phyloP scores from a whole-genome alignment of 2,113 vertebrate genomes.

The Brevimyrus niger region DNA sequence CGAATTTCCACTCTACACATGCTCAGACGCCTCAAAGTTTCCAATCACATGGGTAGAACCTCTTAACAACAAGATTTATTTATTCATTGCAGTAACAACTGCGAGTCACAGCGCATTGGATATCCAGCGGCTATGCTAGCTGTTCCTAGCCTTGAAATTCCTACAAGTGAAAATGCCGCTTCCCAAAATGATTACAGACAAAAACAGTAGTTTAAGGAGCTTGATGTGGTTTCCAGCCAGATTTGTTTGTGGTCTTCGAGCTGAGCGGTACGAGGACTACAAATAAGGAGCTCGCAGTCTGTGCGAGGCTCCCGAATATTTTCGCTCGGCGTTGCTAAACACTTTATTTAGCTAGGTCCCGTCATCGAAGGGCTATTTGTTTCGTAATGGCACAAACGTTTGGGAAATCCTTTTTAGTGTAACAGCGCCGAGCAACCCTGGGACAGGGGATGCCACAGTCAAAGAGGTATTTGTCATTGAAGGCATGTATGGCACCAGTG shows the following conservation, averaged over 20 bases:
- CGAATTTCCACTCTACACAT: constrained; percentile 31
- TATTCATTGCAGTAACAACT: constrained; percentile 48
- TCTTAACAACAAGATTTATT: constrained; percentile 59
- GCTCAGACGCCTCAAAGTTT: not conserved
- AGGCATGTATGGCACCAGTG: not conserved
- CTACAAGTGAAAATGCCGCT: constrained; percentile 68
- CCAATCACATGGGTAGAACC: constrained; percentile 57
- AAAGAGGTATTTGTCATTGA: constrained; percentile 9
- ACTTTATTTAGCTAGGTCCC: not conserved
- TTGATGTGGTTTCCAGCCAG: constrained; percentile 52
- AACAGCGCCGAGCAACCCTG: not conserved
- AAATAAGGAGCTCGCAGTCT: constrained; percentile 48
- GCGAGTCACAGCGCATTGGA: constrained; percentile 62
- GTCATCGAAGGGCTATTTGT: not conserved
- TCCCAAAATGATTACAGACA: constrained; percentile 45
- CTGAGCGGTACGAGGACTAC: constrained; percentile 32
- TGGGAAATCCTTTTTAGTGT: not conserved
- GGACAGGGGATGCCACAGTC: not conserved
- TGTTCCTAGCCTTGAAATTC: constrained; percentile 63
- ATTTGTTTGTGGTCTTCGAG: constrained; percentile 56
- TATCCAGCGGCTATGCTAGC: constrained; percentile 39
- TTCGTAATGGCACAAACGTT: not conserved
- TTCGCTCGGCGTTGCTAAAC: constrained; percentile 38
- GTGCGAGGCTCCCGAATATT: constrained; percentile 42
- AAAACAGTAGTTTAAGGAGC: constrained; percentile 34